phyloP scores from a whole-genome alignment of 2,113 vertebrate species.

The Engraulis encrasicolus region DNA sequence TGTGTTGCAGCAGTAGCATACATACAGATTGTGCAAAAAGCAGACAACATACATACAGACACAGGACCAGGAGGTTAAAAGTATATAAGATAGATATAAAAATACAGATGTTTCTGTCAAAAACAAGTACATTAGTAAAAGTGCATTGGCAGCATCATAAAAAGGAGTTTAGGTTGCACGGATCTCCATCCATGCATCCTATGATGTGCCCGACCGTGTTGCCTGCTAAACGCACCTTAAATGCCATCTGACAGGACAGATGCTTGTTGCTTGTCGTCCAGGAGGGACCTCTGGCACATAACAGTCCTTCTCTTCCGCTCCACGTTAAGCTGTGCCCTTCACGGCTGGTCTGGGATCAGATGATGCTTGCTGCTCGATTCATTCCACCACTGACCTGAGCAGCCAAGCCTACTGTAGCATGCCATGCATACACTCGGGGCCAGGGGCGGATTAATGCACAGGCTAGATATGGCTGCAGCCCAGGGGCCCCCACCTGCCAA shows the following conservation, averaged over 20 bases:
- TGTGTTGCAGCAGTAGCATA: too few species aligned
- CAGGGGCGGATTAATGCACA: too few species aligned
- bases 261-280: background rate
- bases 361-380: background rate
- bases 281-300: conserved; percentile 5
- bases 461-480: too few species aligned
- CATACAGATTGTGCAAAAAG: too few species aligned
- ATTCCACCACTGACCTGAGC: background rate
- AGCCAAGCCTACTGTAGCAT: background rate
- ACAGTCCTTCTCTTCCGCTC: background rate
- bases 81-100: too few species aligned
- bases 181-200: background rate
- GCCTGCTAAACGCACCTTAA: conserved; percentile 10
- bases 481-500: too few species aligned
- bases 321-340: background rate
- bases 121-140: too few species aligned
- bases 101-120: too few species aligned
- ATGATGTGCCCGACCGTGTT: background rate
- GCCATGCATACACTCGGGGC: background rate
- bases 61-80: too few species aligned
- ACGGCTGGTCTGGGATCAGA: background rate
- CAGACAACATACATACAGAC: too few species aligned
- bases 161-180: background rate
- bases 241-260: conserved; percentile 11
- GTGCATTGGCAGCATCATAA: too few species aligned